Evolutionary conservation across 2,113 vertebrate species (phyloP), one percentile per base, ranked within the genome.

Genomic region (Probosciger aterrimus): DNA sequence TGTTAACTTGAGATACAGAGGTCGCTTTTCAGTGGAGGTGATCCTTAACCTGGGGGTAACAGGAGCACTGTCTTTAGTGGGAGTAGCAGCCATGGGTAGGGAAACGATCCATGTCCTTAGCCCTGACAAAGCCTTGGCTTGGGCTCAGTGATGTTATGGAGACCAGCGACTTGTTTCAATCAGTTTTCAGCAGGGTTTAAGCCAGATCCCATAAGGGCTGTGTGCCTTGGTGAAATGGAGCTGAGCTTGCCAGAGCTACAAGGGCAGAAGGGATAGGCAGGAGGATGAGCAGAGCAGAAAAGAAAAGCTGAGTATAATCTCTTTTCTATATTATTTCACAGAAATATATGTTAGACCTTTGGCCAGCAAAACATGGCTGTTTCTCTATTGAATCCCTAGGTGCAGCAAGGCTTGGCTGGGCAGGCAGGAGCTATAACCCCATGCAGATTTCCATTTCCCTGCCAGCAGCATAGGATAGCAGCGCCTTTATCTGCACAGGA

Each of bases 401-500:
- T 53, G 33, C 39, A 64, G n/a, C 1, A 4, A 47, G 47, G 50
- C 46, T 52, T 60, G 41, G 69, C 55, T 37, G 77, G 33, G 52
- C 77, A 91, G 80, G 74, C 15, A 71, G 39, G 57, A 95, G 57
- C 83, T n/a, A 7, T 19, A 84, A 43, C 47, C 39, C 30, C 1
- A 1, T 24, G 17, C 55, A 79, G 69, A 64, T 91, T 95, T 91
- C 65, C 69, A 84, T 76, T 91, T 85, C 65, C 69, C 86, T n/a
- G 57, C 39, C 1, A 0, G 93, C 60, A 59, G 76, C 59, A 8
- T 25, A 24, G 41, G 18, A 46, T 33, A 33, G 25, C 47, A 52
- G 39, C 3, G 0, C 62, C 84, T 95, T 92, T 93, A 91, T 96
- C 95, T 86, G 81, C 85, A 95, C 91, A 92, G 77, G 83, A 94